These are phyloP conservation scores for Drosophila athabasca DNA, from an alignment of 1,140 invertebrate genomes.

Conservation along the genomic window DNA sequence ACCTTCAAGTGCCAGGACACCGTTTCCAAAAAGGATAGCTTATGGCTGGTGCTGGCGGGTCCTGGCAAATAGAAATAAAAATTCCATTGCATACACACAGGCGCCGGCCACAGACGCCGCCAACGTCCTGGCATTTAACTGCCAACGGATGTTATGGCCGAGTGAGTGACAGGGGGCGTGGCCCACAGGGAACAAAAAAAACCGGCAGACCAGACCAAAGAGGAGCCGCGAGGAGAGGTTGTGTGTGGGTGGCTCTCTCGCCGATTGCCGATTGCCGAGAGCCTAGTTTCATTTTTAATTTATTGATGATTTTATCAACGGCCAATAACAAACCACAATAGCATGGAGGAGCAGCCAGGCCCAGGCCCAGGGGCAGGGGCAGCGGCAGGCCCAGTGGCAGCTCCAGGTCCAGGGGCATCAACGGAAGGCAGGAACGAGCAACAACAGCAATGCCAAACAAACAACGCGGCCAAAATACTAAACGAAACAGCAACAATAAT, in stretches of 20 bases:
- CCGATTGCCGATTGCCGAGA: neutral
- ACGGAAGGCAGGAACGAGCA: conserved; percentile 10
- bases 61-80: conserved; percentile 14
- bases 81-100: conserved; percentile 24
- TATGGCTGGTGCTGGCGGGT: neutral
- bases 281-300: conserved; percentile 70
- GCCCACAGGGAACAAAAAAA: conserved; percentile 2
- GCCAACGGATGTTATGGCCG: conserved; percentile 46
- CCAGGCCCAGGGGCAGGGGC: neutral
- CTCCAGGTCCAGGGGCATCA: neutral
- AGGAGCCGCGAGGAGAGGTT: neutral
- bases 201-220: neutral
- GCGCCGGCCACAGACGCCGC: conserved; percentile 40
- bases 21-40: neutral
- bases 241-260: neutral
- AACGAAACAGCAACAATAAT: conserved; percentile 37
- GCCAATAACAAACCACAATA: conserved; percentile 64
- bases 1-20: too few relatives aligned
- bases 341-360: conserved; percentile 9
- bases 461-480: conserved; percentile 32
- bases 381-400: neutral
- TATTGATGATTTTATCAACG: conserved; percentile 71
- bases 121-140: conserved; percentile 49
- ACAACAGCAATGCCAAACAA: conserved; percentile 31
- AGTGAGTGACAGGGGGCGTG: conserved; percentile 53